Evolutionary conservation across 2,797 vertebrate species (phyloP), one percentile per base, ranked within the genome.

Genomic region (Neoniphon sammara): DNA sequence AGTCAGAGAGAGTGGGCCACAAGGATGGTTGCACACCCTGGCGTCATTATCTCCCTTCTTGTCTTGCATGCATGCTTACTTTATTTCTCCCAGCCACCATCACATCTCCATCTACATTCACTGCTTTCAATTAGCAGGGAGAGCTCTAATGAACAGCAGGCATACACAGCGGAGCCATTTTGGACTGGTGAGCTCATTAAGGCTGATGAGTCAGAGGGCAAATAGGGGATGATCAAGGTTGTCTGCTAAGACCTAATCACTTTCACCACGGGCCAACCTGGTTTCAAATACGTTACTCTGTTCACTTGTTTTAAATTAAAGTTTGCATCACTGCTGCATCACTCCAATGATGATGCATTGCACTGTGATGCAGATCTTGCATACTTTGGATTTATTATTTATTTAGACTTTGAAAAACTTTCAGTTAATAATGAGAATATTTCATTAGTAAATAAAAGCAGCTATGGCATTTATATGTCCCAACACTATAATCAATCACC

Each of bases 41-140:
- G 55, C 75, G 59, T 82, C 79, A 78, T 85, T 84, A 85, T 76
- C 75, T n/a, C 39, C 15, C 70, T 73, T 72, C 72, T 56, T 20
- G 14, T 49, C 73, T 46, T 30, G 11, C 53, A 7, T 56, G 2
- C 56, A 17, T 4, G 12, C 49, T 1, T 54, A 57, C 67, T 79
- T 72, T 34, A 34, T 34, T 66, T 57, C 66, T 21, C 65, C n/a
- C 58, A 46, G 58, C 31, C 70, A 46, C 82, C 50, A 61, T 69
- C 66, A 11, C 34, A 63, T 71, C 80, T 59, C 34, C 70, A 62
- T 72, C 78, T 71, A 10, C 49, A 61, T 46, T 30, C 8, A 0
- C 20, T 18, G 61, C 76, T 77, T 80, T 83, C 73, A 82, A 56
- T 83, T 75, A 80, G 15, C 20, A 10, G 60, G 18, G 20, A 78